Evolutionary conservation across 2,888 invertebrate genomes (phyloP), one percentile per base, ranked within the genome.

Genomic region (Macrosoma leucophasiata): DNA sequence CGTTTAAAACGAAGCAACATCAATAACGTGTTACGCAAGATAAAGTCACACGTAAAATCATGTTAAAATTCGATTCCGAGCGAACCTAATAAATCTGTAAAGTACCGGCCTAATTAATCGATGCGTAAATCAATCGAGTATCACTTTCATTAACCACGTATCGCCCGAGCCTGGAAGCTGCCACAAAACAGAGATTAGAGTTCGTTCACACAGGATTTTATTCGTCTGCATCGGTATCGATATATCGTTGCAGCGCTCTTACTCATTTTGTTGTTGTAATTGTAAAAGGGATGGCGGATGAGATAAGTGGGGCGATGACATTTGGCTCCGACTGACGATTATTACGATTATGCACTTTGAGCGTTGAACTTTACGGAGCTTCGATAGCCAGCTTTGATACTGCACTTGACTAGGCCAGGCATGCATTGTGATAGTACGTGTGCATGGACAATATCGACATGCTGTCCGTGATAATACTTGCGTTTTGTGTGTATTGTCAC

Each of bases 181-280:
- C 69, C 75, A 78, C 77, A 71, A 70, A 79, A 72, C 78, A 75
- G 51, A 82, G 84, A 84, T 84, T 84, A 82, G 79, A 82, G 84
- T 79, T 82, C 84, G 66, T 84, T 84, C 82, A 82, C 84, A 81
- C 84, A 82, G 82, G 81, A 84, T 82, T 84, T 81, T 82, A 82
- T 82, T 79, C 75, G 78, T 73, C 71, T 70, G 66, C 72, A 68
- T 62, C 63, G 56, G 71, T 81, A 82, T 79, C 74, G 76, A 75
- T 76, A 71, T 81, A 81, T 82, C 78, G 74, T 61, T 75, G 73
- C 74, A 73, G 51, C 48, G 65, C 73, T 74, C 78, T 82, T 81
- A 82, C 79, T 82, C 82, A 82, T 81, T n/a, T 81, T 79, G 84
- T 84, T 82, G 82, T 82, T 79, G 76, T 81, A 76, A 81, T 82